phyloP scores from a whole-genome alignment of 2,888 invertebrate genomes.

The Latheticus oryzae region DNA sequence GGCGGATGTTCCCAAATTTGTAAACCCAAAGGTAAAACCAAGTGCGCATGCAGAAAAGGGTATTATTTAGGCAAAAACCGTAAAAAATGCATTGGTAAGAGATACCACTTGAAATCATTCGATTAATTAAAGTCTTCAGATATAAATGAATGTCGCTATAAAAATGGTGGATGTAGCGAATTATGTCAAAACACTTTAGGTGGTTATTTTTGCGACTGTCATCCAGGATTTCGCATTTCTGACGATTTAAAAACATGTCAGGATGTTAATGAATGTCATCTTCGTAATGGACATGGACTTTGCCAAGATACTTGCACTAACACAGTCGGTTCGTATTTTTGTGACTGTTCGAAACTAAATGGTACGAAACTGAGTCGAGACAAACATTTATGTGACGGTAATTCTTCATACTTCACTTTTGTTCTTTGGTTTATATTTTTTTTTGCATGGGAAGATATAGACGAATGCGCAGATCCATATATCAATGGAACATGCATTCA shows the following conservation, averaged over 20 bases:
- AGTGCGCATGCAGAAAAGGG: slow-evolving; percentile 67
- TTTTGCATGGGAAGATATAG: slow-evolving; percentile 70
- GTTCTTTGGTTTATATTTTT: no score
- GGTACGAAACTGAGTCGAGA: slow-evolving; percentile 71
- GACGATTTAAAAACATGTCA: slow-evolving; percentile 53
- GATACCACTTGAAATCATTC: neutral
- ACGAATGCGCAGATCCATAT: slow-evolving; percentile 65
- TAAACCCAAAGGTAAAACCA: slow-evolving; percentile 59
- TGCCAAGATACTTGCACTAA: slow-evolving; percentile 73
- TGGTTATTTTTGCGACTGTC: slow-evolving; percentile 70
- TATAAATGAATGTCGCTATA: slow-evolving; percentile 69
- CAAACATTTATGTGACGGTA: slow-evolving; percentile 71
- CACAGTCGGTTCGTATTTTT: slow-evolving; percentile 70
- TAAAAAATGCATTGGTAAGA: slow-evolving; percentile 63
- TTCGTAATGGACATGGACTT: slow-evolving; percentile 72
- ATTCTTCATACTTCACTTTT: no score
- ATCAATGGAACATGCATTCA: slow-evolving; percentile 63
- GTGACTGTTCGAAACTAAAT: slow-evolving; percentile 68
- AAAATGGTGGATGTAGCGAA: slow-evolving; percentile 69
- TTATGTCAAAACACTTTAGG: slow-evolving; percentile 71
- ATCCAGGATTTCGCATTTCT: slow-evolving; percentile 67
- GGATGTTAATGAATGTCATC: slow-evolving; percentile 73
- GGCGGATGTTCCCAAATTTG: slow-evolving; percentile 67
- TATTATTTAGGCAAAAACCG: slow-evolving; percentile 62
- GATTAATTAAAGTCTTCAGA: slow-evolving; percentile 63